A percentile compares a stretch with the other conserved stretches of the same genome.
Conservation (phyloP, 2,113 vertebrate genomes). For the Turnix velox region DNA sequence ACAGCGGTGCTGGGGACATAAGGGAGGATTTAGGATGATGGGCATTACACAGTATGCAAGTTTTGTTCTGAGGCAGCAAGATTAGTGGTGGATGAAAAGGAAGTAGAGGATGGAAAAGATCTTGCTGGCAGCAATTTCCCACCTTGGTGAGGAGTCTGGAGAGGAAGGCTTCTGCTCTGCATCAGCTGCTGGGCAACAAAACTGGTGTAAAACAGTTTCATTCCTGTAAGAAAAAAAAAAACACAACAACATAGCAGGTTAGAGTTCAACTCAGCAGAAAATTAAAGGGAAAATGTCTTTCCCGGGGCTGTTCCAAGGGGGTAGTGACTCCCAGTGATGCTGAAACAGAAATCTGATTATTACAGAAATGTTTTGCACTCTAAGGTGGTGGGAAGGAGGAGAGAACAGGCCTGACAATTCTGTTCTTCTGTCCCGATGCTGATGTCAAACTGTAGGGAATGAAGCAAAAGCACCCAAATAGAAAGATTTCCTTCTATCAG, state of each 20-base stretch:
- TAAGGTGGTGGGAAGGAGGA: not conserved
- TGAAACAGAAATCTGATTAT: not conserved
- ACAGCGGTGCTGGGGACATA: not conserved
- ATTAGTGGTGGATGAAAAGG: not conserved
- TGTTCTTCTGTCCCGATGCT: not conserved
- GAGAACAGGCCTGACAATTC: not conserved
- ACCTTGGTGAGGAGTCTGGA: slow-evolving; percentile 72
- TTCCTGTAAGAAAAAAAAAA: slow-evolving; percentile 80
- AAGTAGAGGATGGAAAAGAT: not conserved
- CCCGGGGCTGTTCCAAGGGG: not conserved
- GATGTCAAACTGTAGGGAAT: not conserved
- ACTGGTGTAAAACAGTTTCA: slow-evolving; percentile 96
- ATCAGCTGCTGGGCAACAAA: slow-evolving; percentile 95
- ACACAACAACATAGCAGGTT: not conserved
- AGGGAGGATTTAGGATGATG: not conserved
- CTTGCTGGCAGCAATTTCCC: slow-evolving; percentile 18
- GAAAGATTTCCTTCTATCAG: not conserved
- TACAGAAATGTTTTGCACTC: not conserved
- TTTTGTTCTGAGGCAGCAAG: not conserved
- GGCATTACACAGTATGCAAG: not conserved
- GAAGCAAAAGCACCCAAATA: not conserved
- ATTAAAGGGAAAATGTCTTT: not conserved
- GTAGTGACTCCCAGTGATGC: not conserved
- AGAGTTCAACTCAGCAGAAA: slow-evolving; percentile 13
- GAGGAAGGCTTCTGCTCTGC: slow-evolving; percentile 83